Evolutionary conservation across 1,140 invertebrate species (phyloP), one percentile per base, ranked within the genome.

Genomic region (Drosophila auraria): DNA sequence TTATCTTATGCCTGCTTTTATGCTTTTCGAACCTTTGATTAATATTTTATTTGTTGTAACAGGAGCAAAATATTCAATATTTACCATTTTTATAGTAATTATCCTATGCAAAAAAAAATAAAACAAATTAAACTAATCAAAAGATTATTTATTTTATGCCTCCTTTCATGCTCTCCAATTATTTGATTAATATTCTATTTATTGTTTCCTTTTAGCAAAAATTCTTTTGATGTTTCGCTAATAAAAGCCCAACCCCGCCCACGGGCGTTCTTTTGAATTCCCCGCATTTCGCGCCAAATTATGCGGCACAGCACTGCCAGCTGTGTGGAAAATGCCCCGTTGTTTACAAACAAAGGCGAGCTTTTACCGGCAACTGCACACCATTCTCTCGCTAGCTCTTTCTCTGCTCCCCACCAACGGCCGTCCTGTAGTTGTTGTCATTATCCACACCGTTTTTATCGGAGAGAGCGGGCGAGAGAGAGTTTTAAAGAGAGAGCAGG

Each of bases 281-380:
- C 5, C 8, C 0, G 1, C 20, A 0, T 3, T 44, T 30, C 40
- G 44, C 71, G 71, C 71, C 56, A 73, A 38, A 53, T 9, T 11
- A 8, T 8, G 17, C 1, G 8, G 12, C n/a, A n/a, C 27, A 12
- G 71, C 71, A 61, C 36, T 74, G 71, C 71, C 71, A 74, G 56
- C 38, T 17, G 7, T 6, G 2, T 38, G 7, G 27, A 58, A 44
- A 57, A 2, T 11, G n/a, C 2, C 9, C 30, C 64, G 44, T 74
- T 74, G 71, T 74, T 74, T 74, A 74, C 71, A 74, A 74, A 73
- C 68, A 74, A 74, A 57, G 5, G n/a, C n/a, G 66, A 72, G 54
- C 68, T 73, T 73, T 69, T 30, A 33, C 70, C 68, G 70, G 42
- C 62, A 59, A 50, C 30, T 69, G 78, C 61, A 59, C 27, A 64